phyloP scores from a whole-genome alignment of 2,888 invertebrate genomes.

The Drosophila longiperda region DNA sequence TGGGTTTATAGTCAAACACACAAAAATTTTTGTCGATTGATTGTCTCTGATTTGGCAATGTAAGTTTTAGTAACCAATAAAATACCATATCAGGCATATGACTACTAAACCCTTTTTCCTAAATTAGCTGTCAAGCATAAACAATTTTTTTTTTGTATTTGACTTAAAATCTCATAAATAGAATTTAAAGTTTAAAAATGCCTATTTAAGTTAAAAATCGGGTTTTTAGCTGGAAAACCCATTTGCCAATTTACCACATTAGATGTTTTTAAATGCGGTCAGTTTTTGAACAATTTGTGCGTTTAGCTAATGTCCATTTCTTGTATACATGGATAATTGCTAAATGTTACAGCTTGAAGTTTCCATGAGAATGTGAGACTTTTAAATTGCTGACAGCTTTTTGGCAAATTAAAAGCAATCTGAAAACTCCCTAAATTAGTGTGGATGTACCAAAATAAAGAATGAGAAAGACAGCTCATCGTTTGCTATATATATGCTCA shows the following conservation, averaged over 20 bases:
- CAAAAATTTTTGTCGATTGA: constrained; percentile 19
- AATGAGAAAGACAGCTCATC: constrained; percentile 3
- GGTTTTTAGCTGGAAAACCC: not conserved
- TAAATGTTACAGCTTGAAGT: constrained; percentile 10
- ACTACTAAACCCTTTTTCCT: not conserved
- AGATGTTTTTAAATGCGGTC: not conserved
- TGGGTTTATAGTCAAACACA: not conserved
- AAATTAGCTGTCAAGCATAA: not conserved
- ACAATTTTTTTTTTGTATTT: not conserved
- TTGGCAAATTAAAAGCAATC: not conserved
- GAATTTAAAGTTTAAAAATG: not conserved
- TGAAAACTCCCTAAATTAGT: constrained; percentile 22
- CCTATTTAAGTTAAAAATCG: too few species aligned
- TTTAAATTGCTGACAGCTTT: constrained; percentile 6
- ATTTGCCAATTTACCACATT: not conserved
- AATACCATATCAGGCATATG: not conserved
- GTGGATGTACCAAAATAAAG: not conserved
- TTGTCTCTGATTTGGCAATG: not conserved
- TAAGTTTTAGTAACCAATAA: not conserved
- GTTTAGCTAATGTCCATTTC: not conserved
- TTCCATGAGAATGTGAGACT: constrained; percentile 3
- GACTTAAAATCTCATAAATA: not conserved
- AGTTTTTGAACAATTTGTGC: not conserved
- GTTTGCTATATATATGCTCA: constrained; percentile 19
- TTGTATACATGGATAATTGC: constrained; percentile 10